Evolutionary conservation across 2,113 vertebrate species (phyloP).

Genomic region (Gasterosteus aculeatus): DNA sequence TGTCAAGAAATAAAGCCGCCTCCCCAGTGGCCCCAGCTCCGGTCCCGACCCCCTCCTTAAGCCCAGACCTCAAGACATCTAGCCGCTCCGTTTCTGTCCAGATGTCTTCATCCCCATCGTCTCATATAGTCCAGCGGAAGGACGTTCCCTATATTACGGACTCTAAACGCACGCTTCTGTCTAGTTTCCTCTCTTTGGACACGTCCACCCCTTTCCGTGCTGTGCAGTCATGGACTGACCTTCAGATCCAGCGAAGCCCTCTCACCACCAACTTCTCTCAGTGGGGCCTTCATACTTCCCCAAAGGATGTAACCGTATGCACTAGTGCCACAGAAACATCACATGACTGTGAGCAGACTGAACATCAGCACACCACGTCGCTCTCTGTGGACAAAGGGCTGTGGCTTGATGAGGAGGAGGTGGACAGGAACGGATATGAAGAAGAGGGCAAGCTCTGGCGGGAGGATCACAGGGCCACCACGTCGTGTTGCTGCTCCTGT

Average conservation of each 20-base stretch:
- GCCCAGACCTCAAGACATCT: constrained; percentile 2
- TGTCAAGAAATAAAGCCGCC: background rate
- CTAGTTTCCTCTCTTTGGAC: constrained; percentile 40
- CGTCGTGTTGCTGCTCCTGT: constrained; percentile 55
- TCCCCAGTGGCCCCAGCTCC: background rate
- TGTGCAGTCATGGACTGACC: constrained; percentile 67
- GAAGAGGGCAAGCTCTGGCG: constrained; percentile 45
- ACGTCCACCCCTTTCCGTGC: constrained; percentile 63
- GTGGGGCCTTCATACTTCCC: background rate
- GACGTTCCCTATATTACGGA: constrained; percentile 46
- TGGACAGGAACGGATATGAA: constrained; percentile 23
- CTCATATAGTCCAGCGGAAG: constrained; percentile 62
- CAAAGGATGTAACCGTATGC: background rate
- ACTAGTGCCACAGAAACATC: background rate
- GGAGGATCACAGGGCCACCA: background rate
- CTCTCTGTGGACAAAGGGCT: constrained; percentile 58
- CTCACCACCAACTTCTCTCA: constrained; percentile 28
- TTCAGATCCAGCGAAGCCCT: constrained; percentile 44
- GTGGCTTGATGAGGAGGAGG: constrained; percentile 45
- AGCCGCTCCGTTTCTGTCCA: constrained; percentile 50
- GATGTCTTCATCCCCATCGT: constrained; percentile 47
- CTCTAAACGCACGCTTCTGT: constrained; percentile 21
- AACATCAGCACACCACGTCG: constrained; percentile 16
- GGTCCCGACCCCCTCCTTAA: background rate
- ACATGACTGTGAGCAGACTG: constrained; percentile 7